Percentiles rank a stretch among this genome's conserved stretches.
phyloP scores from a whole-genome alignment of 2,888 invertebrate species.

The Spilosoma lubricipeda region DNA sequence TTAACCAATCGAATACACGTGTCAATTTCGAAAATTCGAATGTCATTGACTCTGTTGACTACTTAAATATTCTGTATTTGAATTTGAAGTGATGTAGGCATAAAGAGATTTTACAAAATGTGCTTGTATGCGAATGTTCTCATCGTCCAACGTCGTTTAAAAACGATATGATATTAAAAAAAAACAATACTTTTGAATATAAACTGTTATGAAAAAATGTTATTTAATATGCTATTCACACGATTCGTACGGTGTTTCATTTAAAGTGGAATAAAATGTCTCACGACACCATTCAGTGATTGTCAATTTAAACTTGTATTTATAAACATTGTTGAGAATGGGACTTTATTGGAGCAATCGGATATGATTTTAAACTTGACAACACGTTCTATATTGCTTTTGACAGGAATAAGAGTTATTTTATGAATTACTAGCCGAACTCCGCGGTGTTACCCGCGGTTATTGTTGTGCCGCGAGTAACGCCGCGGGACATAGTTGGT shows the following conservation, averaged over 20 bases:
- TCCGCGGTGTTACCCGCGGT: no score
- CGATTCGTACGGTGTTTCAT: background rate
- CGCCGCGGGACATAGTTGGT: no score
- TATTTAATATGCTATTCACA: background rate
- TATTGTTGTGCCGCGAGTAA: no score
- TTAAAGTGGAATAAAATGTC: background rate
- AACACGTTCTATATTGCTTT: background rate
- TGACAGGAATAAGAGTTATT: background rate
- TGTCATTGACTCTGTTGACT: background rate
- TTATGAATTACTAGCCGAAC: no score
- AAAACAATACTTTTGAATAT: background rate
- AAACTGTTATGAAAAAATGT: background rate
- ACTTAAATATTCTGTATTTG: constrained; percentile 3
- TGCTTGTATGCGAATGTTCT: background rate
- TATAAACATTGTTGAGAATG: background rate
- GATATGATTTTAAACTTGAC: background rate
- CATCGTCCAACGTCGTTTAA: background rate
- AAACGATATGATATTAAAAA: background rate
- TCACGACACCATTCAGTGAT: background rate
- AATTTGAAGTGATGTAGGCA: background rate
- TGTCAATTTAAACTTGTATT: background rate
- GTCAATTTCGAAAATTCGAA: background rate
- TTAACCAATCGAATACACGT: background rate
- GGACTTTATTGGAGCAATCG: background rate
- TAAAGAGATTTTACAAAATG: background rate